Base-by-base conservation (phyloP, 2,797 vertebrate species). In the Prionace glauca region DNA sequence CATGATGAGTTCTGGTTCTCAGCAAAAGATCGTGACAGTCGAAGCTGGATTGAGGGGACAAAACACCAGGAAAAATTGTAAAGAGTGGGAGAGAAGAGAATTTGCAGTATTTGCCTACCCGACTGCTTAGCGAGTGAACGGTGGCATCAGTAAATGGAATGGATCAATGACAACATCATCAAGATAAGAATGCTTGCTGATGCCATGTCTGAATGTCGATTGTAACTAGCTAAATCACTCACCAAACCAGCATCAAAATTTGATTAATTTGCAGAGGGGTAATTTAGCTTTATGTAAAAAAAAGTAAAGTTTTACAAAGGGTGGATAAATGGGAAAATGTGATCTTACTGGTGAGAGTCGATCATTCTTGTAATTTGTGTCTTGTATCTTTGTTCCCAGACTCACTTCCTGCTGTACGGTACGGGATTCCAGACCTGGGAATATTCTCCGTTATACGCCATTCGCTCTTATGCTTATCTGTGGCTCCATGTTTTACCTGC, bases 341-440 rank as follows among this genome's bases (percentile, higher is more conserved):
- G 26, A 67, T 14, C 65, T 36, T 5, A 14, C 60, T 20, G 26
- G 9, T 88, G 86, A 69, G 95, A 95, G 67, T 62, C 95, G 95
- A 8, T 95, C 4, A 26, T 96, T 3, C n/a, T 18, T 90, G 26
- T 90, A 16, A 62, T 36, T 91, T 16, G n/a, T 14, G 4, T 96
- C 96, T 26, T 95, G 20, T 18, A 95, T 87, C 18, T 62, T 18
- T 95, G 50, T 8, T 65, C 97, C 60, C 69, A 99, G 99, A 99
- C 98, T 96, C 99, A 99, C 97, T 99, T 98, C 98, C 98, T 99
- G 97, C 97, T 99, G 96, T 99, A 99, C 50, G 99, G 99, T 67
- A 98, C 98, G 96, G 99, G 99, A 26, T 99, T 99, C 98, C 99
- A 99, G 98, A 99, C 99, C 0, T 99, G 99, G 99, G 99, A 99